Base-by-base conservation (phyloP, 2,113 vertebrate genomes). In the Carassius gibelio region DNA sequence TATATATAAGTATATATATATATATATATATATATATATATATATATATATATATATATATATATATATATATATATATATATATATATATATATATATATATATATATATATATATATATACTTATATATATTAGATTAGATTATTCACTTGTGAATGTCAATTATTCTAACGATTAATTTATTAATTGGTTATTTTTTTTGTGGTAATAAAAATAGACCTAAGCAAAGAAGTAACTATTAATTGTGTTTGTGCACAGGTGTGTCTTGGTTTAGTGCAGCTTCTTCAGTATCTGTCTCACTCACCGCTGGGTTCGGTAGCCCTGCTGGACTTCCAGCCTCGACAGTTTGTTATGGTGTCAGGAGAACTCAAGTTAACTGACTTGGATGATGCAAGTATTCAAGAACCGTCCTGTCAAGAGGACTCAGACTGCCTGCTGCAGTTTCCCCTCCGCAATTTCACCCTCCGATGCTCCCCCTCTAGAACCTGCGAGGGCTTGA, bases 281-380 rank as follows among this genome's bases (percentile, higher is more conserved):
- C 94, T 98, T 84, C 94, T 98, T 69, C 94, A 96, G 92, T 98
- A 97, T 91, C 94, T 98, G 82, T 96, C 97, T 76, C 92, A 90
- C 90, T 97, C 97, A 14, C 96, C 96, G 8, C 91, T 97, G 90
- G 97, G 97, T 86, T 96, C 97, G 2, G 94, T 98, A 91, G 95
- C 92, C 48, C 94, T 98, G 86, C 92, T 98, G 93, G 97, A 98
- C 93, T 98, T 98, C 92, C 97, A 97, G 92, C 96, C 97, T 0
- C 94, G 96, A 55, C 97, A 98, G 94, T 98, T 98, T 84, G 94
- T 98, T 86, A 94, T 95, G 75, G 96, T 97, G 86, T 94, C 96
- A 36, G 97, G 96, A 52, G 91, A 93, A 87, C 93, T 98, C 71
- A 98, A 98, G 93, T 95, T 97, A 88, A 97, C 96, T 0, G 97